Evolutionary conservation across 64 coral and sea anemone genomes (phyloP), one percentile per base, ranked within the genome.

Genomic region (Dendronephthya gigantea): DNA sequence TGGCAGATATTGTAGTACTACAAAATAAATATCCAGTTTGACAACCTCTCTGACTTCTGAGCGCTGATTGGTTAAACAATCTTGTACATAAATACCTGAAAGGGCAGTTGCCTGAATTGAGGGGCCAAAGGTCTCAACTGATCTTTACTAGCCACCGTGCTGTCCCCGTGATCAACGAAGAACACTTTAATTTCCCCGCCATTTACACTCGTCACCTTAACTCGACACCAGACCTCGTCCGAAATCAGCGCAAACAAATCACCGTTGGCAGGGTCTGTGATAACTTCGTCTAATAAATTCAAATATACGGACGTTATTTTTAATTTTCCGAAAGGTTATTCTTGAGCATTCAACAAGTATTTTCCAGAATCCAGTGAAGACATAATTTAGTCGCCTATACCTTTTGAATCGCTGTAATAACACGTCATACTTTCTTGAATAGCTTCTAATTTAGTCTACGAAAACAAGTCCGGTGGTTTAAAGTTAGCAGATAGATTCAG

Each of bases 101-200:
- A 90, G 2, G 95, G 95, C 55, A 98, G 48, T 35, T 98, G 89
- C 22, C 89, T 39, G 48, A 98, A 98, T 70, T 92, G 86, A 27
- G 90, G 48, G 37, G 95, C 92, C 62, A 98, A 85, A 49, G 35
- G 70, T 37, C 65, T 68, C 23, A 98, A 70, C 41, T 87, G 83
- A 59, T 66, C 43, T 16, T 56, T 39, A 32, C 84, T 79, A 13
- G 90, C 87, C 43, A 39, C 48, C 25, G 70, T 49, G 23, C 45
- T 91, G 38, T 98, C 95, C 7, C 92, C 87, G 69, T 98, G 93
- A 83, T 98, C 95, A 23, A 98, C 84, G 68, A 93, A 98, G 35
- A 93, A 92, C 0, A 98, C 82, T 39, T 87, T 88, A 0, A 62
- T 90, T 35, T 93, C 32, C 12, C 27, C 90, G 10, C 88, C 92